Conservation (phyloP, 2,113 vertebrate genomes). For the Brachypteracias leptosomus region DNA sequence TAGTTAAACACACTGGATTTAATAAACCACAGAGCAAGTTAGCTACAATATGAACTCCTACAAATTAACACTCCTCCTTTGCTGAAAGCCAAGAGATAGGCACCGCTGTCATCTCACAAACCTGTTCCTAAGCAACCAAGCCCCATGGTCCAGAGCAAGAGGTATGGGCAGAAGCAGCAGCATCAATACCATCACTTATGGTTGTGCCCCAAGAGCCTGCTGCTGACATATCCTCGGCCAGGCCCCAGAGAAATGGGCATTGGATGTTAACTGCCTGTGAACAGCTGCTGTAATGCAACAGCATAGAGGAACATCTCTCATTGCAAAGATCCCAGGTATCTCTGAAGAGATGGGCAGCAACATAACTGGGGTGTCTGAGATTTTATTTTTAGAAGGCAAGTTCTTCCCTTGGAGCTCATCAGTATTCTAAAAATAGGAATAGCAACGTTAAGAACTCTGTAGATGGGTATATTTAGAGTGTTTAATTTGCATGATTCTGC, state of each 20-base stretch:
- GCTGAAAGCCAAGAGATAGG: background rate
- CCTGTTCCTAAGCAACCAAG: conserved; percentile 20
- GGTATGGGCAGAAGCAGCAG: background rate
- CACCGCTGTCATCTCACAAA: background rate
- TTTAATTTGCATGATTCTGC: background rate
- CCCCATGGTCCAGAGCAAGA: background rate
- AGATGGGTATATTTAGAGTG: background rate
- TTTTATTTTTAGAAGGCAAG: background rate
- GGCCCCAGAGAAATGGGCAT: background rate
- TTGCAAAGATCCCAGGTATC: background rate
- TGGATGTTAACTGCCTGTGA: background rate
- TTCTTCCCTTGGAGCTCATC: background rate
- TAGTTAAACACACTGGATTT: background rate
- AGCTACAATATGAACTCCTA: background rate
- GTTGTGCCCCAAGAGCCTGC: background rate
- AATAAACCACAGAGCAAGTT: background rate
- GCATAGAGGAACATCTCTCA: background rate
- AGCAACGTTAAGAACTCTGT: background rate
- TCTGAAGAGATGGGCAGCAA: background rate
- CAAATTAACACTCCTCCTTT: background rate
- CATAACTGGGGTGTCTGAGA: background rate
- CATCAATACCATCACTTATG: background rate
- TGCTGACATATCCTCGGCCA: background rate
- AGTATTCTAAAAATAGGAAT: background rate
- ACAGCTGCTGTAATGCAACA: background rate